Conservation (phyloP, 2,797 vertebrate species). For the Callimico goeldii region DNA sequence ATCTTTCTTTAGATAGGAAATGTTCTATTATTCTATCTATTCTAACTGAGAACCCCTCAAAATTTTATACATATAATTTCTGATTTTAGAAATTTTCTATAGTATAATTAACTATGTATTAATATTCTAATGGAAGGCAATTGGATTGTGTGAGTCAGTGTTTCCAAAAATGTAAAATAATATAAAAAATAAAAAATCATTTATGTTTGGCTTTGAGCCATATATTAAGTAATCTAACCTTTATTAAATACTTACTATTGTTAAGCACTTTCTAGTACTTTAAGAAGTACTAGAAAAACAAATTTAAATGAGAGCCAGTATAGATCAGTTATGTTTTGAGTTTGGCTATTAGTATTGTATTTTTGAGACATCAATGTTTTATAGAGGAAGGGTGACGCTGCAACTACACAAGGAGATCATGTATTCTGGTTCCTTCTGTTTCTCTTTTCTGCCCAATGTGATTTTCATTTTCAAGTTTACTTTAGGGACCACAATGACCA, state of each 20-base stretch:
- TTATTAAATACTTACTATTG: background rate
- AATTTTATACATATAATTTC: background rate
- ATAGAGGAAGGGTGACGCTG: background rate
- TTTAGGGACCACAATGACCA: background rate
- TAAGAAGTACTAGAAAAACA: background rate
- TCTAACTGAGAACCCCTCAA: background rate
- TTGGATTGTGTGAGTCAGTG: background rate
- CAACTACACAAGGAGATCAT: background rate
- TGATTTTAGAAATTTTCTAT: background rate
- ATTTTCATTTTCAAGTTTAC: background rate
- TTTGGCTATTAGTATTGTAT: background rate
- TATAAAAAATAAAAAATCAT: background rate
- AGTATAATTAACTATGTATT: background rate
- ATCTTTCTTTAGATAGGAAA: slow-evolving; percentile 8
- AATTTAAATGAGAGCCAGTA: background rate
- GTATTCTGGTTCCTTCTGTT: background rate
- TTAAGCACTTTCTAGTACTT: background rate
- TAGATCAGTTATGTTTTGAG: background rate
- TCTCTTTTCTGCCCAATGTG: background rate
- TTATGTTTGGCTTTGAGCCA: background rate
- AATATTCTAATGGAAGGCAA: background rate
- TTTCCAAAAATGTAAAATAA: background rate
- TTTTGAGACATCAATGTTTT: background rate
- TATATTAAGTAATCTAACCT: background rate
- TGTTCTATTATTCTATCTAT: background rate